Evolutionary conservation across 2,797 vertebrate species (phyloP), one percentile per base, ranked within the genome.

Genomic region (Apogon hyalosoma): DNA sequence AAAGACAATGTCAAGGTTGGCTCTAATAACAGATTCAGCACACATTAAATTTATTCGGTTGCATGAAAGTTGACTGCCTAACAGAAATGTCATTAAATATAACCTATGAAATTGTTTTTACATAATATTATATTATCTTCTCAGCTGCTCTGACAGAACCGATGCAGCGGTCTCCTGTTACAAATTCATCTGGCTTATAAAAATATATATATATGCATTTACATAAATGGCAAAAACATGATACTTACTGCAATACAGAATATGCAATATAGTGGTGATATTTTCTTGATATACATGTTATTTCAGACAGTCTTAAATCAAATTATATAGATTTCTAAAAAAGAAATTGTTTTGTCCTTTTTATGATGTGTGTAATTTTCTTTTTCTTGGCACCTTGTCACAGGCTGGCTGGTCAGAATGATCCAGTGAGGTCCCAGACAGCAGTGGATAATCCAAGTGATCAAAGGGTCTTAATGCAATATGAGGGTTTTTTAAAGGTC

Each of bases 391-490:
- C 49, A 71, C 61, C 46, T 71, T 60, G 70, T 69, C 39, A 10
- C 18, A 63, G 51, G 10, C 47, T 49, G 50, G 11, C 74, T 24
- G 62, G 18, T 72, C 68, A 46, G 63, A 68, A 58, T 75, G 76
- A 86, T 85, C 74, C 58, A 63, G 64, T 76, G 58, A 76, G 69
- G 75, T 82, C 73, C 60, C 79, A 80, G 87, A 83, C 78, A 86
- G 82, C 76, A 77, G 83, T 85, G 70, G 79, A 88, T 93, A 87
- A 93, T 90, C 89, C 79, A 62, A 77, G 85, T 88, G 79, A 91
- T 92, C 89, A 91, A 87, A 90, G 75, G 79, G 79, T 90, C 78
- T 91, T 91, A 86, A 88, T 88, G 84, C 80, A 74, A 91, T 91
- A 91, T 91, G 85, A 92, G 69, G 59, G 47, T 61, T 85, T 81